A percentile compares a stretch with the other conserved stretches of the same genome.
These are phyloP conservation scores for Perizoma affinitatum DNA, from an alignment of 2,888 invertebrate species.

Conservation along the genomic window DNA sequence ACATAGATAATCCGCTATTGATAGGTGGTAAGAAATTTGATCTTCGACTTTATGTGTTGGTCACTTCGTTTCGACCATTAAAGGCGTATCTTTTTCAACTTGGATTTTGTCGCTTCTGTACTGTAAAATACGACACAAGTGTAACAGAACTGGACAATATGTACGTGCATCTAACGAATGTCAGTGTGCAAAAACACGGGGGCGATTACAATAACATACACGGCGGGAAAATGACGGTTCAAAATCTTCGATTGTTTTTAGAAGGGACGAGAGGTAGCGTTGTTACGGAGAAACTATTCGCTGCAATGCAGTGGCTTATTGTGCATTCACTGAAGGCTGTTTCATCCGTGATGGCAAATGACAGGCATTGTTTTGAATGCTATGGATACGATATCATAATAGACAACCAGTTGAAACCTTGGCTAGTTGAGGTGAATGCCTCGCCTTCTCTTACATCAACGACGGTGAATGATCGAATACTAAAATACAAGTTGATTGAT, in stretches of 20 bases:
- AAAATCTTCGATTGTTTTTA: constrained; percentile 94
- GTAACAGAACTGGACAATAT: constrained; percentile 94
- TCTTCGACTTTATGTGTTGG: constrained; percentile 94
- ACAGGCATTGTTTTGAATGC: constrained; percentile 96
- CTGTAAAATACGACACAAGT: constrained; percentile 96
- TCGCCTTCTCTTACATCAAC: constrained; percentile 97
- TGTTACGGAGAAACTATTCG: constrained; percentile 94
- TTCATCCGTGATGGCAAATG: constrained; percentile 95
- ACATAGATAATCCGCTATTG: constrained; percentile 96
- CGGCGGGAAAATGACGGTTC: constrained; percentile 97
- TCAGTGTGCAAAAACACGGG: constrained; percentile 98
- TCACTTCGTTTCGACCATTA: constrained; percentile 96
- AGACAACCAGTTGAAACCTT: constrained; percentile 96
- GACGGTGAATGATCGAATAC: constrained; percentile 95
- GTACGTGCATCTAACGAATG: constrained; percentile 98
- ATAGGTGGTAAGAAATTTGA: constrained; percentile 99
- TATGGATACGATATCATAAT: constrained; percentile 99
- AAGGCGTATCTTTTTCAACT: constrained; percentile 96
- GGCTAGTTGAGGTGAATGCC: constrained; percentile 97
- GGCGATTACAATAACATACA: constrained; percentile 97
- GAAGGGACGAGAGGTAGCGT: constrained; percentile 95
- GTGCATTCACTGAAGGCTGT: constrained; percentile 97
- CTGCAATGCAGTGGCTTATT: constrained; percentile 94
- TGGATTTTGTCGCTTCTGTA: constrained; percentile 98
- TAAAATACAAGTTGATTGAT: constrained; percentile 96